These are phyloP conservation scores for Rhinichthys klamathensis DNA, from an alignment of 2,113 vertebrate species.

Conservation along the genomic window DNA sequence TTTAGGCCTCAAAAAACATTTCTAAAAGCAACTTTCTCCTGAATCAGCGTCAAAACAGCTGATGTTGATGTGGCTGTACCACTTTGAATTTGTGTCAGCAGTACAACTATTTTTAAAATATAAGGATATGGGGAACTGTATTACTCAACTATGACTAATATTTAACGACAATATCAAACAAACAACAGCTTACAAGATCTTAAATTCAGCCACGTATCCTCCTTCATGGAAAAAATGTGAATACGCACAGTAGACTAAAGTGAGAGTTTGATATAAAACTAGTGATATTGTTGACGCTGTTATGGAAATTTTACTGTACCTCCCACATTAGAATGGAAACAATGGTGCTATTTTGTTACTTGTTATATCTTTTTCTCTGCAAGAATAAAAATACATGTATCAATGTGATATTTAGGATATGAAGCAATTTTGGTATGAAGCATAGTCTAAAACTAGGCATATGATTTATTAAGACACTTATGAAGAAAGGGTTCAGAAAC, in stretches of 20 bases:
- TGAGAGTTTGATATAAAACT: conserved; percentile 5
- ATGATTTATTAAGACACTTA: neutral
- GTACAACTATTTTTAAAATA: neutral
- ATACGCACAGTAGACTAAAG: neutral
- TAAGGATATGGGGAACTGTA: neutral
- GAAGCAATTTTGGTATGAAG: neutral
- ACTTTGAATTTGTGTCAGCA: neutral
- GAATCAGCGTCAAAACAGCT: conserved; percentile 4
- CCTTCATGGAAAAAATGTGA: conserved; percentile 4
- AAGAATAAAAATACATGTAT: neutral
- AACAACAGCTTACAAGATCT: neutral
- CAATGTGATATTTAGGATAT: neutral
- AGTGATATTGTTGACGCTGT: neutral
- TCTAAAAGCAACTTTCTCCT: neutral
- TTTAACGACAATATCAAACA: neutral
- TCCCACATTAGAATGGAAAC: conserved; percentile 14
- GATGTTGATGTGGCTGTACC: neutral
- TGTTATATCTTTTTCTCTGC: neutral
- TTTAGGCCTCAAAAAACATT: conserved; percentile 2
- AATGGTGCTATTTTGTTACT: neutral
- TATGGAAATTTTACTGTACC: neutral
- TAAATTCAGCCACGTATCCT: neutral
- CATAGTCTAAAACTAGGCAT: neutral
- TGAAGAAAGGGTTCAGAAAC: too few species aligned
- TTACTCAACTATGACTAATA: conserved; percentile 33